phyloP scores from a whole-genome alignment of 2,797 vertebrate genomes.

The Australoheros facetus region DNA sequence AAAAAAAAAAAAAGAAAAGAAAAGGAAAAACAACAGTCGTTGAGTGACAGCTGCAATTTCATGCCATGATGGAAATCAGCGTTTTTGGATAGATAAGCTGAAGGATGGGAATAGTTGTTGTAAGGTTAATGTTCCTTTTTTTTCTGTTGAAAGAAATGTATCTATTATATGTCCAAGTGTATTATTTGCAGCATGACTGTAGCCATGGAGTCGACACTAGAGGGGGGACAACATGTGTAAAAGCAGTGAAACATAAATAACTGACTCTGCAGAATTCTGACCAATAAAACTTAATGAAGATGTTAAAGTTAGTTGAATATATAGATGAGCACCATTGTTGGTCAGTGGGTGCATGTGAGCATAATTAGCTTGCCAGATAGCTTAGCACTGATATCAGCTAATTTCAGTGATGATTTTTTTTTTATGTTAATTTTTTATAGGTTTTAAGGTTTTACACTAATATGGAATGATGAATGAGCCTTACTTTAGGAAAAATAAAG shows the following conservation, averaged over 20 bases:
- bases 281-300: neutral
- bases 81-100: neutral
- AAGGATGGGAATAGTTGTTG: neutral
- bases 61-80: conserved; percentile 9
- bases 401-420: neutral
- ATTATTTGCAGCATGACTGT: neutral
- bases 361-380: neutral
- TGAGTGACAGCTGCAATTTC: conserved; percentile 14
- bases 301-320: neutral
- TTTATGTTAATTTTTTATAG: no score
- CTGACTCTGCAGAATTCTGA: neutral
- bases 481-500: neutral
- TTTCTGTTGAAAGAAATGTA: neutral
- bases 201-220: neutral
- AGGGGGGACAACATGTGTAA: no score
- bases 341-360: neutral
- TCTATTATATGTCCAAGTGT: neutral
- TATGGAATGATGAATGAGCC: neutral
- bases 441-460: accelerated
- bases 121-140: neutral
- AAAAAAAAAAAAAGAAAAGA: neutral
- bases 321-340: neutral
- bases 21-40: neutral
- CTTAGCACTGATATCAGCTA: neutral
- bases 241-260: neutral